phyloP scores from a whole-genome alignment of 2,888 invertebrate genomes.

The Crepidodera aurea region DNA sequence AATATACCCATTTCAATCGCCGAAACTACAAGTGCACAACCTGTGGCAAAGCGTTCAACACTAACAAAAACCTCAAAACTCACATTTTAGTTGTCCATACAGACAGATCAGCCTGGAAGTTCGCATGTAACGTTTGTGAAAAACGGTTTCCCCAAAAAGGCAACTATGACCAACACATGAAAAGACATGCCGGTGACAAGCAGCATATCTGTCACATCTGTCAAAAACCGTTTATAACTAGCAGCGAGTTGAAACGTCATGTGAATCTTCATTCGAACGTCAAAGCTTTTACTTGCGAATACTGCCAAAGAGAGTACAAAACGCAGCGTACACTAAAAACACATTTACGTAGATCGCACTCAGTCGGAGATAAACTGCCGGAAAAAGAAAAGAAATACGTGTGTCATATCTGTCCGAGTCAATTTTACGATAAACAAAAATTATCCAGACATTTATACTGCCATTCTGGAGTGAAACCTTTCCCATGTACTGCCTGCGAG shows the following conservation, averaged over 20 bases:
- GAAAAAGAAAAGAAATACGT: constrained; percentile 55
- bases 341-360: constrained; percentile 51
- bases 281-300: constrained; percentile 57
- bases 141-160: constrained; percentile 51
- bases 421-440: constrained; percentile 51
- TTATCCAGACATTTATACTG: constrained; percentile 49
- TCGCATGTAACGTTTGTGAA: constrained; percentile 45
- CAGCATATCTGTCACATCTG: constrained; percentile 50
- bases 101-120: constrained; percentile 51
- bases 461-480: constrained; percentile 50
- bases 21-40: constrained; percentile 50
- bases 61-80: constrained; percentile 44
- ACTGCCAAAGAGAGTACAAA: constrained; percentile 63
- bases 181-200: constrained; percentile 49
- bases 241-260: constrained; percentile 49
- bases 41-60: constrained; percentile 53
- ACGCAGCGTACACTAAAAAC: constrained; percentile 50
- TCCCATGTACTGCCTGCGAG: constrained; percentile 45
- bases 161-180: constrained; percentile 49
- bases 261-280: constrained; percentile 49
- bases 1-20: constrained; percentile 50
- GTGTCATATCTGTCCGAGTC: constrained; percentile 56
- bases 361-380: constrained; percentile 28
- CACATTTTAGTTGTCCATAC: constrained; percentile 53
- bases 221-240: constrained; percentile 47